phyloP scores from a whole-genome alignment of 2,888 invertebrate species.

The Brachynemurus nebulosus region DNA sequence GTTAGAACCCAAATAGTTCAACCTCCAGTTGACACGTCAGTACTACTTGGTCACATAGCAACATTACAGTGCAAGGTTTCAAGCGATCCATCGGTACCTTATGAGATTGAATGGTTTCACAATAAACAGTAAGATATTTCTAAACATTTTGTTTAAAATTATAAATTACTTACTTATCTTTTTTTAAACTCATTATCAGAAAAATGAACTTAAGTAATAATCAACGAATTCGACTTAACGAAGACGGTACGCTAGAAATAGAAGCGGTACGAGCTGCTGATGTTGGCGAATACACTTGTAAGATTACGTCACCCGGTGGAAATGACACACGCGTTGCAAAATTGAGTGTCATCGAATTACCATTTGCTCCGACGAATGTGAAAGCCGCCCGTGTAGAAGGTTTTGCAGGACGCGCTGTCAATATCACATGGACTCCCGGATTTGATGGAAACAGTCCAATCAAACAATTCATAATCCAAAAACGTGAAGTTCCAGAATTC shows the following conservation, averaged over 20 bases:
- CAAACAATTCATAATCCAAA: conserved; percentile 82
- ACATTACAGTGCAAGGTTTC: conserved; percentile 89
- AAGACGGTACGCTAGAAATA: conserved; percentile 77
- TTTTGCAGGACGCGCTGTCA: conserved; percentile 60
- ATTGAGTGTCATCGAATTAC: conserved; percentile 84
- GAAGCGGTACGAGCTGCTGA: conserved; percentile 81
- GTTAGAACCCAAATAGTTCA: conserved; percentile 88
- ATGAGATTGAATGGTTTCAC: conserved; percentile 78
- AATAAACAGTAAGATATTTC: conserved; percentile 57
- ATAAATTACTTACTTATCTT: not conserved
- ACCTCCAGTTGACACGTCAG: conserved; percentile 83
- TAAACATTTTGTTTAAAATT: not conserved
- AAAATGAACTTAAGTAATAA: conserved; percentile 46
- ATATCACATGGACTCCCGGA: conserved; percentile 88
- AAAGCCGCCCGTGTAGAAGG: conserved; percentile 55
- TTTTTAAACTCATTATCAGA: conserved; percentile 32
- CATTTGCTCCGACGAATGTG: conserved; percentile 83
- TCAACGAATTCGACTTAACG: conserved; percentile 56
- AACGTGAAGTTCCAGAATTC: conserved; percentile 74
- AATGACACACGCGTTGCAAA: conserved; percentile 81
- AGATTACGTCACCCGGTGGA: conserved; percentile 80
- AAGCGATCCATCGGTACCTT: conserved; percentile 77
- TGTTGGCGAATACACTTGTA: conserved; percentile 87
- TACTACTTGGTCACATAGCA: conserved; percentile 84
- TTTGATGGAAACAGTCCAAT: conserved; percentile 97